Evolutionary conservation across 2,888 invertebrate species (phyloP).

Genomic region (Drosophila ustulata): DNA sequence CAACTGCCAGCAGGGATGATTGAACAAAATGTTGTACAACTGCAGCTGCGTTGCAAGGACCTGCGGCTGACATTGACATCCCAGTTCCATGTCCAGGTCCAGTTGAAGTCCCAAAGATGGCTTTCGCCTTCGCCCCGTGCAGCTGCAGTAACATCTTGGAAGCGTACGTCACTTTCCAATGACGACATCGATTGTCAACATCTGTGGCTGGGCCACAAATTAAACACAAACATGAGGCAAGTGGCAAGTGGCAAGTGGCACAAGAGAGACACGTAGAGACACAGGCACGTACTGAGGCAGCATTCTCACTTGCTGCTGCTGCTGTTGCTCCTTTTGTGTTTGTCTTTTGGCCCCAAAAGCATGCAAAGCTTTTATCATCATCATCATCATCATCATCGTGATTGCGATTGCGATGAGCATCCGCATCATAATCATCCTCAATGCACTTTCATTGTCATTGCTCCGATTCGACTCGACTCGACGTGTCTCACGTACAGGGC

Average conservation of each 20-base stretch:
- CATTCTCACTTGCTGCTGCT: constrained; percentile 16
- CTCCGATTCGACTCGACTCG: constrained; percentile 16
- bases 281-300: constrained; percentile 17
- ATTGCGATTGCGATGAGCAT: constrained; percentile 2
- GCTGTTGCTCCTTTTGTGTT: constrained; percentile 49
- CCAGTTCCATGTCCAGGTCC: background rate
- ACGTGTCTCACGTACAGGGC: constrained; percentile 27
- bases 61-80: constrained; percentile 34
- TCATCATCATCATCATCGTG: constrained; percentile 18
- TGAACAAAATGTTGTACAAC: constrained; percentile 12
- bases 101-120: background rate
- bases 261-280: constrained; percentile 19
- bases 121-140: background rate
- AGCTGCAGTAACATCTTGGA: constrained; percentile 24
- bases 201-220: constrained; percentile 66
- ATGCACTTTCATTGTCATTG: constrained; percentile 26
- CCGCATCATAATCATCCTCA: constrained; percentile 7
- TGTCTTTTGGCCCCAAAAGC: constrained; percentile 42
- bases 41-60: constrained; percentile 11
- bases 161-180: constrained; percentile 42
- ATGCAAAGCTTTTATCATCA: constrained; percentile 30
- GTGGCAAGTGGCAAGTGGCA: constrained; percentile 2
- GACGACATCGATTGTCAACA: constrained; percentile 70
- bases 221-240: constrained; percentile 66
- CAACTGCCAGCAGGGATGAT: constrained; percentile 16